A percentile compares a stretch with the other conserved stretches of the same genome.
phyloP scores from a whole-genome alignment of 2,888 invertebrate species.

The Pristionchus entomophagus region DNA sequence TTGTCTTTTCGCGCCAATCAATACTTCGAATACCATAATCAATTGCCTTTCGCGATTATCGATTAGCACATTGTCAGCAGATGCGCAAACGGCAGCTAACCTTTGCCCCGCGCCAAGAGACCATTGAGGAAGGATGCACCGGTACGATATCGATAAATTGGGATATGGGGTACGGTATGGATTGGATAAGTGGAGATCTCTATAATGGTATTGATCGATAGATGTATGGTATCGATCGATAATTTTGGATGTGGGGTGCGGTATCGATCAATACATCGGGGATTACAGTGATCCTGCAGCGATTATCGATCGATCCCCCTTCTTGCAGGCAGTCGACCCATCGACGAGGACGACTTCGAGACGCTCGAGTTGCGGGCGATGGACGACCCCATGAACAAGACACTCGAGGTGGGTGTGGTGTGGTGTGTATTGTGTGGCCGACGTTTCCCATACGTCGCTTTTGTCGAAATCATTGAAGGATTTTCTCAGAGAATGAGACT shows the following conservation, averaged over 20 bases:
- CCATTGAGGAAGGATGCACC: not conserved
- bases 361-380: slow-evolving; percentile 1
- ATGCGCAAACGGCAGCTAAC: not conserved
- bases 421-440: not conserved
- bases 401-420: slow-evolving; percentile 11
- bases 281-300: not conserved
- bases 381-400: slow-evolving; percentile 40
- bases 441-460: not conserved
- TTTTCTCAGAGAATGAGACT: not conserved
- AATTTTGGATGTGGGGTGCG: not conserved
- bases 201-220: too few species aligned
- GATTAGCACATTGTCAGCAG: not conserved
- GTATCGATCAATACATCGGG: not conserved
- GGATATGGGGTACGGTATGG: too few species aligned
- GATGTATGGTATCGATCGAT: not conserved
- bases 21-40: too few species aligned
- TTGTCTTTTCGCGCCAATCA: too few species aligned
- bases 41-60: not conserved
- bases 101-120: not conserved
- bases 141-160: too few species aligned
- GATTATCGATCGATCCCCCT: slow-evolving; percentile 1
- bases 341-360: slow-evolving; percentile 32
- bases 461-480: not conserved
- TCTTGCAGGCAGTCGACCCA: not conserved
- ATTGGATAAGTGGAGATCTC: too few species aligned